Evolutionary conservation across 2,113 vertebrate genomes (phyloP).

Genomic region (Leptocoma aspasia): DNA sequence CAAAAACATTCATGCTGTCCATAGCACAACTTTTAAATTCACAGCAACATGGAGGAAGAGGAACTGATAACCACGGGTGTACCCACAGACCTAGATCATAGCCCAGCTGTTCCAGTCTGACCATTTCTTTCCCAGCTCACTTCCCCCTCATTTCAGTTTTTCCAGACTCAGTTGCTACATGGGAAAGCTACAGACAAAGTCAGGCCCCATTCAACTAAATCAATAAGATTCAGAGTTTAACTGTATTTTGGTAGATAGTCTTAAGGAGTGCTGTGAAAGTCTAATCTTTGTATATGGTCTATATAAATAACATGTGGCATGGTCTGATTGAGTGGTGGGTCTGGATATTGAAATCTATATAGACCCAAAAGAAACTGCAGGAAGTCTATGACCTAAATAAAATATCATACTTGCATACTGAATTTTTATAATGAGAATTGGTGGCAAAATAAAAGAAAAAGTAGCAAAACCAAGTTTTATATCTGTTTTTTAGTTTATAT

Average conservation of each 20-base stretch:
- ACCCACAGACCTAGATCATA: not conserved
- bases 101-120: not conserved
- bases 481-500: not conserved
- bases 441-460: not conserved
- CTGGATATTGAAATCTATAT: not conserved
- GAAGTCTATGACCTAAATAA: not conserved
- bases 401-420: not conserved
- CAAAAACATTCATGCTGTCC: not conserved
- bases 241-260: not conserved
- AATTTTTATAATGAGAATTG: not conserved
- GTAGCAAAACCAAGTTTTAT: not conserved
- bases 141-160: not conserved
- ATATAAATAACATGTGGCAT: not conserved
- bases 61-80: fast-evolving
- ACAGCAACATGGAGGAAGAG: not conserved
- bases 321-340: not conserved
- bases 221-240: not conserved
- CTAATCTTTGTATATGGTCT: not conserved
- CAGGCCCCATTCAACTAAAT: not conserved
- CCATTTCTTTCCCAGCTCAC: not conserved
- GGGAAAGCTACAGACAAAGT: not conserved
- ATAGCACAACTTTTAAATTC: not conserved
- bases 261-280: not conserved
- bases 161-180: not conserved
- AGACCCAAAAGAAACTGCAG: not conserved